Conservation (phyloP, 2,113 vertebrate species). For the Corythaeola cristata region DNA sequence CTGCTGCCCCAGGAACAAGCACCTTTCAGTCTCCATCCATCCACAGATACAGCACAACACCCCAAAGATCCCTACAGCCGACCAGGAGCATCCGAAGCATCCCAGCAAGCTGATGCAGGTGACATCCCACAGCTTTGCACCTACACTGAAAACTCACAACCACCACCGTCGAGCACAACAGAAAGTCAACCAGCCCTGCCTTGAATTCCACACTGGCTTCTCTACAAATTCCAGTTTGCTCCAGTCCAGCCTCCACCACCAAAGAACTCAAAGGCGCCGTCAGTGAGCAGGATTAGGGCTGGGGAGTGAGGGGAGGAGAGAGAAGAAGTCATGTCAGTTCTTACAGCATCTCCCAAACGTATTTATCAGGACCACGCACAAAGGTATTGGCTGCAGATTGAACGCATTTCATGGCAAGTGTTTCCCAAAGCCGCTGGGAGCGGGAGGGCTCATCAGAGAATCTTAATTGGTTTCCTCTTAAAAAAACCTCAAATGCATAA, state of each 20-base stretch:
- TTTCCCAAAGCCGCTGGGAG: background rate
- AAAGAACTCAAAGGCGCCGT: background rate
- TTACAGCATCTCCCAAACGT: background rate
- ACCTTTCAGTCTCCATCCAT: background rate
- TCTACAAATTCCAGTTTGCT: background rate
- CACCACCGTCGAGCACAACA: fast-evolving
- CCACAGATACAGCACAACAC: fast-evolving
- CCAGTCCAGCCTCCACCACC: background rate
- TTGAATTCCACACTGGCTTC: background rate
- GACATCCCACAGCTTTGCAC: background rate
- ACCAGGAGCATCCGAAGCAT: background rate
- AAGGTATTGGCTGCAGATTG: background rate
- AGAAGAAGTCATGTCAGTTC: background rate
- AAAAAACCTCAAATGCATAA: slow-evolving; percentile 29
- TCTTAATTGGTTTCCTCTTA: slow-evolving; percentile 58
- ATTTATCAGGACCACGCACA: slow-evolving; percentile 51
- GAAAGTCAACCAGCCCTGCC: background rate
- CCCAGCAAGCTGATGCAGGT: background rate
- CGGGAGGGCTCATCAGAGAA: slow-evolving; percentile 49
- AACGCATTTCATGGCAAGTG: background rate
- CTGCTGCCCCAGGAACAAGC: background rate
- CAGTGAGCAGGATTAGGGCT: background rate
- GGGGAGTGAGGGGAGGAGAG: background rate
- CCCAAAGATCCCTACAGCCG: background rate
- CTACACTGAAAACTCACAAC: background rate